phyloP scores from a whole-genome alignment of 2,113 vertebrate genomes.

The Embiotoca jacksoni region DNA sequence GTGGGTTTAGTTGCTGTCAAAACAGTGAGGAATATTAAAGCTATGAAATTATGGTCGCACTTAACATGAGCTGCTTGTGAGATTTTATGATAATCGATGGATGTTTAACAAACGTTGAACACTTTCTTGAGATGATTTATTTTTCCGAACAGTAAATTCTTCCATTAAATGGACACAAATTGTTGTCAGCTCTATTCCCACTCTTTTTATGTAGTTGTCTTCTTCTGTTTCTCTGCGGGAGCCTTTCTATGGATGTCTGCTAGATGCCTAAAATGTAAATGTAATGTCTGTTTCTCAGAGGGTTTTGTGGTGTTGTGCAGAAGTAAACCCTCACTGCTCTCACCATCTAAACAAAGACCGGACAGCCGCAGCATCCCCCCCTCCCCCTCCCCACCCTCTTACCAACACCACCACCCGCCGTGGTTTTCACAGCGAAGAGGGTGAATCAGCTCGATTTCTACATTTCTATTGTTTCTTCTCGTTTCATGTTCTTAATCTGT shows the following conservation, averaged over 20 bases:
- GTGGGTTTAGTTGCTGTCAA: conserved; percentile 56
- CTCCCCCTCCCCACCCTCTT: conserved; percentile 12
- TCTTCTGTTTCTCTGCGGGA: not conserved
- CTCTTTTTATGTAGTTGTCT: not conserved
- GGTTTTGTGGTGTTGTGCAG: conserved; percentile 49
- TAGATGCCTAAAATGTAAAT: conserved; percentile 28
- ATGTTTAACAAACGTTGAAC: not conserved
- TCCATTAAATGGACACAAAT: not conserved
- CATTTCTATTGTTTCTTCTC: conserved; percentile 57
- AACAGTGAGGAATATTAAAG: conserved; percentile 55
- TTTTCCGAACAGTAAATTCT: not conserved
- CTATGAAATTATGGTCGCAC: conserved; percentile 31
- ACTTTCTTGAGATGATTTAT: not conserved
- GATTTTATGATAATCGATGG: not conserved
- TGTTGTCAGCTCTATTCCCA: not conserved
- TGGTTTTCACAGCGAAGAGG: conserved; percentile 45
- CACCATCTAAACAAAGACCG: conserved; percentile 52
- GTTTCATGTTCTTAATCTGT: conserved; percentile 30
- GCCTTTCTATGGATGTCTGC: not conserved
- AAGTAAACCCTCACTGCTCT: conserved; percentile 25
- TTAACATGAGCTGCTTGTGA: conserved; percentile 3
- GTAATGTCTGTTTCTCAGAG: conserved; percentile 23
- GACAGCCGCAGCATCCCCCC: conserved; percentile 18
- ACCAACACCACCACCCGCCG: not conserved
- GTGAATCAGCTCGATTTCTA: conserved; percentile 42